Base-by-base conservation (phyloP, 2,888 invertebrate species). In the Agriopis marginaria region DNA sequence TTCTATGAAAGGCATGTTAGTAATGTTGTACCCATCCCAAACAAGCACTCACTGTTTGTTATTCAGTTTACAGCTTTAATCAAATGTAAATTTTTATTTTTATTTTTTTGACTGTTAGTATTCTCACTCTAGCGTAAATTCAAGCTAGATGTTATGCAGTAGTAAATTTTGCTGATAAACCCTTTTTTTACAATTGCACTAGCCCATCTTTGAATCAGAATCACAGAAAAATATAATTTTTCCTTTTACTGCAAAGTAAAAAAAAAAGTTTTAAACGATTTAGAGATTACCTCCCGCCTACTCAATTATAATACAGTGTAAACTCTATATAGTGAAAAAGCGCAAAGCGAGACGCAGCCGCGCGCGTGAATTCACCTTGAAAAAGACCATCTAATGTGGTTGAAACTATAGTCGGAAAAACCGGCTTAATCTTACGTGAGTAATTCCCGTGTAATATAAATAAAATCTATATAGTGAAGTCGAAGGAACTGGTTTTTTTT, bases 31-130 rank as follows among this genome's bases (percentile, higher is more conserved):
- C 78, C 85, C 83, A 82, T 78, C 83, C 84, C 85, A 84, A 83
- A 82, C 78, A 85, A 86, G 85, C 85, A 80, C 75, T 80, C 69
- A 66, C 50, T 68, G 72, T 71, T 75, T 77, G 81, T 81, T 84
- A 82, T 79, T 78, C 76, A 55, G 75, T 73, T 71, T 79, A 79
- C 77, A 78, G 80, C 81, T 80, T 78, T 77, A 83, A 81, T 77
- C 80, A 80, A 72, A 75, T 64, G 75, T 73, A 76, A 75, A 75
- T 72, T 72, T 74, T 75, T 70, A 69, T 71, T 68, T 74, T 69
- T 71, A 71, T 17, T 17, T 5, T 42, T 53, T 42, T 53, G 73
- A 76, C 70, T 82, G 83, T 85, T 85, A 85, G 83, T 84, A 81
- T 78, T 78, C 70, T 76, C 70, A 74, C 74, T 74, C 72, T 66